A percentile compares a stretch with the other conserved stretches of the same genome.
phyloP scores from a whole-genome alignment of 2,113 vertebrate genomes.

The Xerus inauris region DNA sequence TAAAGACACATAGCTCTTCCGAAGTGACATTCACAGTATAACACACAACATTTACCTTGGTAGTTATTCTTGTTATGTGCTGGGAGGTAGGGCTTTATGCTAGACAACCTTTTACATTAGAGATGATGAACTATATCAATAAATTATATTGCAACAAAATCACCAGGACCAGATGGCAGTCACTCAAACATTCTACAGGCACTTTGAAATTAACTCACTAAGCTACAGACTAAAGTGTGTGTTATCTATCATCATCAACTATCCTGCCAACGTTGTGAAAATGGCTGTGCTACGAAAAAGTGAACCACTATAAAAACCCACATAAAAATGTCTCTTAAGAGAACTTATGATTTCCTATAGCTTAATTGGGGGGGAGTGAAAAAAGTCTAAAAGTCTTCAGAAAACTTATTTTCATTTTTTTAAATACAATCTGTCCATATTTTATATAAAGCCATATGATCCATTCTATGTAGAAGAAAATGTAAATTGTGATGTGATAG shows the following conservation, averaged over 20 bases:
- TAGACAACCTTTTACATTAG: conserved; percentile 41
- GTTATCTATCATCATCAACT: neutral
- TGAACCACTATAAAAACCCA: neutral
- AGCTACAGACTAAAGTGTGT: neutral
- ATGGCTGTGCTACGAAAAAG: neutral
- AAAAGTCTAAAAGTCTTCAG: neutral
- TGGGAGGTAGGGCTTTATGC: neutral
- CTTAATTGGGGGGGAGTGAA: neutral
- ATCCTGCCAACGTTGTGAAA: neutral
- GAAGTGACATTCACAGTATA: neutral
- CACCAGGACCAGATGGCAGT: conserved; percentile 39
- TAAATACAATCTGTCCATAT: neutral
- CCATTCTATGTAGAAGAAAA: neutral
- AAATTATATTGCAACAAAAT: conserved; percentile 45
- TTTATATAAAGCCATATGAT: neutral
- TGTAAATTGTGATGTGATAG: neutral
- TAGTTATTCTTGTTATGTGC: neutral
- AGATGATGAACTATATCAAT: conserved; percentile 28
- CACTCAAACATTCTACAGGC: neutral
- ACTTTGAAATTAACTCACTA: conserved; percentile 39
- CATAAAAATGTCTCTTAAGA: neutral
- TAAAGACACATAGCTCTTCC: neutral
- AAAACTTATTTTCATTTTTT: neutral
- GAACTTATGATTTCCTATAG: neutral
- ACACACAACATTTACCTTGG: neutral